Evolutionary conservation across 2,113 vertebrate genomes (phyloP).

Genomic region (Eolophus roseicapilla): DNA sequence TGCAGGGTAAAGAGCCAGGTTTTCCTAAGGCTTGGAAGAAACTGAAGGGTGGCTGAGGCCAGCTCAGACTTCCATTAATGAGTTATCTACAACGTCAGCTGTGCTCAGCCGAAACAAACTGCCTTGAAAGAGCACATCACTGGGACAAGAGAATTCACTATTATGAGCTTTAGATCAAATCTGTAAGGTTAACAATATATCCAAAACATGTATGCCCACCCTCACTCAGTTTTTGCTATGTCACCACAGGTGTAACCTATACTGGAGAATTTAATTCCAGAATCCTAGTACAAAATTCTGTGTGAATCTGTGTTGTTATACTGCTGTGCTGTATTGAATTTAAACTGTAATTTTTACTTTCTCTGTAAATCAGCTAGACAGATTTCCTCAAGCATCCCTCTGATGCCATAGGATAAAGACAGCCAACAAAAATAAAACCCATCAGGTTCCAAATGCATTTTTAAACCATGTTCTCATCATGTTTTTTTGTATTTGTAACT

Average conservation of each 20-base stretch:
- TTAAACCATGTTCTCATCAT: neutral
- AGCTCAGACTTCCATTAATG: rapidly evolving
- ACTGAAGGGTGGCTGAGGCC: neutral
- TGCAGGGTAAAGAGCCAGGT: neutral
- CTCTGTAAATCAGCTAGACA: neutral
- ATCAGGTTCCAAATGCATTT: neutral
- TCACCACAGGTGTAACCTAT: neutral
- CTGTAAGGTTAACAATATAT: neutral
- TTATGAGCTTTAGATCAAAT: neutral
- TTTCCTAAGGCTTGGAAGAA: neutral
- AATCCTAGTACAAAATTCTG: neutral
- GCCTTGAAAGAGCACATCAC: neutral
- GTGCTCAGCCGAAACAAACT: neutral
- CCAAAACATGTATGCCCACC: neutral
- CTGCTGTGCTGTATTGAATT: neutral
- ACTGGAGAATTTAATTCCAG: neutral
- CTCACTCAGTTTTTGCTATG: neutral
- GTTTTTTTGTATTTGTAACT: neutral
- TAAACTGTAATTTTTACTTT: neutral
- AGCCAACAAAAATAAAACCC: neutral
- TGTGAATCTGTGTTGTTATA: neutral
- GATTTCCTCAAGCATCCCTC: neutral
- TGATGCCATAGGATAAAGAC: neutral
- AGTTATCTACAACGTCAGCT: neutral
- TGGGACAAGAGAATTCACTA: neutral